Conservation (phyloP, 1,140 invertebrate species). For the Drosophila ogumai region DNA sequence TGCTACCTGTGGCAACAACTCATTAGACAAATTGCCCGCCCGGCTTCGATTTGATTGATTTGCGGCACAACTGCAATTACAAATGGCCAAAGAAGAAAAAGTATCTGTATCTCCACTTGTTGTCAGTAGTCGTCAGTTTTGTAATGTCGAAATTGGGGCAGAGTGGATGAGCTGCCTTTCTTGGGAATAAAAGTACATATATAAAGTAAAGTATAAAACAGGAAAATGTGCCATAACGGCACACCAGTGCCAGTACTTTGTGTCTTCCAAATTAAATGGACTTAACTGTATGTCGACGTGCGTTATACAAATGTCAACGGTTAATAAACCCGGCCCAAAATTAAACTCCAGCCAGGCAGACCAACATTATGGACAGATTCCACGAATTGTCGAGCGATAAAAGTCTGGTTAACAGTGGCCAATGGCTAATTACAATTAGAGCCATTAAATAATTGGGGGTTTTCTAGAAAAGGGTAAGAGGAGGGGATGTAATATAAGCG, state of each 20-base stretch:
- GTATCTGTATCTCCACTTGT: conserved; percentile 26
- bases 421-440: conserved; percentile 26
- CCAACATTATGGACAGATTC: conserved; percentile 49
- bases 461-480: background rate
- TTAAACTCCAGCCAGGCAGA: conserved; percentile 7
- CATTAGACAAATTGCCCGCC: conserved; percentile 80
- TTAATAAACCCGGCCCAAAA: conserved; percentile 64
- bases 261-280: conserved; percentile 58
- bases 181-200: conserved; percentile 52
- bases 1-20: conserved; percentile 76
- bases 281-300: conserved; percentile 74
- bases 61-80: conserved; percentile 71
- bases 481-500: background rate
- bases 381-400: conserved; percentile 72
- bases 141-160: conserved; percentile 62
- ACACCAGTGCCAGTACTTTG: conserved; percentile 36
- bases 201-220: conserved; percentile 43
- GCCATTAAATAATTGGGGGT: conserved; percentile 9
- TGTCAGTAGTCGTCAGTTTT: conserved; percentile 35
- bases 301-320: conserved; percentile 79
- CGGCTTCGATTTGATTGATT: conserved; percentile 74
- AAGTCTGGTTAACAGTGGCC: conserved; percentile 27
- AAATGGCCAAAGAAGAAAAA: conserved; percentile 59
- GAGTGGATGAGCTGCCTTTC: conserved; percentile 45
- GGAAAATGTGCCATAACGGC: conserved; percentile 80